Conservation (phyloP, 2,113 vertebrate genomes). For the Sceloporus undulatus region DNA sequence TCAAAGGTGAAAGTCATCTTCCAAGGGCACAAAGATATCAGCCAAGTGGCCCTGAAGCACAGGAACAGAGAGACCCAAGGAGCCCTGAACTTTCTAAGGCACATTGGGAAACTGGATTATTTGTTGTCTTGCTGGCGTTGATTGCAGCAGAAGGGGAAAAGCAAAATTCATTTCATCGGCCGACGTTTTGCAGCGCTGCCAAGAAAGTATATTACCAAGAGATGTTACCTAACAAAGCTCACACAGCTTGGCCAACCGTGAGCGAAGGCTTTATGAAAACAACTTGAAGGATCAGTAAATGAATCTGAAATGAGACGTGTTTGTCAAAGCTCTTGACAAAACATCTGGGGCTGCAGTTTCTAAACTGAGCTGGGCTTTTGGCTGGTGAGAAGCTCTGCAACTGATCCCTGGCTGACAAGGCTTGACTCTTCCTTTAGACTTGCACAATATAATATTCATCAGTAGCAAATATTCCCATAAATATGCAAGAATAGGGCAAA, state of each 20-base stretch:
- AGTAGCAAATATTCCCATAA: background rate
- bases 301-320: constrained; percentile 43
- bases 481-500: background rate
- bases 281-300: constrained; percentile 47
- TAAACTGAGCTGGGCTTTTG: constrained; percentile 24
- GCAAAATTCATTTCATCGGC: constrained; percentile 36
- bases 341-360: constrained; percentile 1
- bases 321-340: constrained; percentile 18
- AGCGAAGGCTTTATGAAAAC: constrained; percentile 56
- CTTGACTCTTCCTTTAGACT: background rate
- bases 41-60: background rate
- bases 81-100: background rate
- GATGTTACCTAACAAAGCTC: constrained; percentile 54
- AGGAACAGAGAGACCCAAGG: background rate
- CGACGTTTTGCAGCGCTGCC: constrained; percentile 35
- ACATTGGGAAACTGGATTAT: background rate
- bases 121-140: constrained; percentile 20
- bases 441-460: background rate
- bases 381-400: background rate
- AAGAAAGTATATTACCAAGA: constrained; percentile 44
- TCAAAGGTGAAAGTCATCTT: constrained; percentile 12
- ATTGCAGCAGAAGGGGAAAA: constrained; percentile 24
- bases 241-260: constrained; percentile 37
- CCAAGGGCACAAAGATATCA: constrained; percentile 31
- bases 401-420: background rate